These are phyloP conservation scores for Mesodorylaimus sp. DNA, from an alignment of 2,888 invertebrate species.

Conservation along the genomic window DNA sequence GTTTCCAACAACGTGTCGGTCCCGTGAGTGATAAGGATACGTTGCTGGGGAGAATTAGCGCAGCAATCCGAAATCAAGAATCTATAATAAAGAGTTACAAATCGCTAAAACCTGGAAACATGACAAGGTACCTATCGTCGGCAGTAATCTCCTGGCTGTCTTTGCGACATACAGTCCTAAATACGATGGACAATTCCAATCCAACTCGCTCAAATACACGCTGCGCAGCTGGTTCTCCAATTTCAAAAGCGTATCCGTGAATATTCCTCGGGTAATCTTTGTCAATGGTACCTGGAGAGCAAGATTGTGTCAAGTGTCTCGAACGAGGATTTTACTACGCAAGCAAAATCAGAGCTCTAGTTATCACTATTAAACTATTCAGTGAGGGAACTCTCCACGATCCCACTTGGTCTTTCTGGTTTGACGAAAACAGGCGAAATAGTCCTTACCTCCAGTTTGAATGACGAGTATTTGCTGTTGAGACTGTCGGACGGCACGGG, in stretches of 20 bases:
- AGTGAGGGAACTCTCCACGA: too few species aligned
- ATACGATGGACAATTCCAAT: not conserved
- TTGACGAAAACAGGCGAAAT: too few species aligned
- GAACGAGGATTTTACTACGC: too few species aligned
- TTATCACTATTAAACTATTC: too few species aligned
- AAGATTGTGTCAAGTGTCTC: too few species aligned
- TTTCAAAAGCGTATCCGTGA: conserved; percentile 22
- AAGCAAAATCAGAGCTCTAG: too few species aligned
- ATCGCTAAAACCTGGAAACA: too few species aligned
- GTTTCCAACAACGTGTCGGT: conserved; percentile 23
- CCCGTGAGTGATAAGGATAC: conserved; percentile 22
- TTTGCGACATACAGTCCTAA: conserved; percentile 15
- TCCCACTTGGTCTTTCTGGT: too few species aligned
- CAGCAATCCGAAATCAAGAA: not conserved
- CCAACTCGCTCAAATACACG: conserved; percentile 12
- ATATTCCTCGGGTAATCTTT: conserved; percentile 20
- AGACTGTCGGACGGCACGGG: too few species aligned
- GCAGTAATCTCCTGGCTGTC: conserved; percentile 22
- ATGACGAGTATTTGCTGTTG: too few species aligned
- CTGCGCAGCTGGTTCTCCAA: conserved; percentile 13
- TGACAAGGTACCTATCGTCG: conserved; percentile 19
- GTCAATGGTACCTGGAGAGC: conserved; percentile 22
- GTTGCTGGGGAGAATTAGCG: not conserved
- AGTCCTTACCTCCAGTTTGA: too few species aligned
- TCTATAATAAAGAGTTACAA: not conserved